These are phyloP conservation scores for Tympanuchus pallidicinctus DNA, from an alignment of 2,113 vertebrate genomes.

Conservation along the genomic window DNA sequence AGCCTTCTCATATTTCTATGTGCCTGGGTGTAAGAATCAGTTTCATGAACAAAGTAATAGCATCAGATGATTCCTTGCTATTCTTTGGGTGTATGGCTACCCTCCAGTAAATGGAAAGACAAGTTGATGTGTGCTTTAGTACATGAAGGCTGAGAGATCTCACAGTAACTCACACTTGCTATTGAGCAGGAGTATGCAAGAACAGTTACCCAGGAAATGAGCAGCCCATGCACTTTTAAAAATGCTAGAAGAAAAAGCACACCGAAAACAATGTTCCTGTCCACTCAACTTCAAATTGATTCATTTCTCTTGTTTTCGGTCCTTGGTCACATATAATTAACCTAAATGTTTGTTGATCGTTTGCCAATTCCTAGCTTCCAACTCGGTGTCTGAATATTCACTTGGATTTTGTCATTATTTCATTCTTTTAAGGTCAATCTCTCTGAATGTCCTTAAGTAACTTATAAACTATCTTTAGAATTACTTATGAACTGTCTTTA, in stretches of 20 bases:
- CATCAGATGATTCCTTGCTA: not conserved
- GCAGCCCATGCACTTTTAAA: not conserved
- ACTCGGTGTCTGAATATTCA: not conserved
- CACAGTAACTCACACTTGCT: not conserved
- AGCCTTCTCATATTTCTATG: not conserved
- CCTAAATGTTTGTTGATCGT: constrained; percentile 2
- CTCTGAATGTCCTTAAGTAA: constrained; percentile 15
- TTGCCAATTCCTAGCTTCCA: not conserved
- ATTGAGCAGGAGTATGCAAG: not conserved
- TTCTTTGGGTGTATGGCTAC: not conserved
- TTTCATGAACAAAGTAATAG: not conserved
- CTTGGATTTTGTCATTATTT: constrained; percentile 37
- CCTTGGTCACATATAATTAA: not conserved
- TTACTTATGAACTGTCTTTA: not conserved
- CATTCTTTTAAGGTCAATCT: not conserved
- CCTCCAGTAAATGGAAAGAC: not conserved
- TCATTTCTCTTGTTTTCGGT: not conserved
- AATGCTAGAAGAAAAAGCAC: not conserved
- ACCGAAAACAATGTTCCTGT: not conserved
- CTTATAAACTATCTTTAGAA: not conserved
- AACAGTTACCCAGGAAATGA: not conserved
- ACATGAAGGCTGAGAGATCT: not conserved
- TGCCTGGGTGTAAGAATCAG: not conserved
- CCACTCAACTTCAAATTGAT: not conserved
- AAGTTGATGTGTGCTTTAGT: not conserved